Conservation (phyloP, 2,888 invertebrate genomes). For the Exocentrus adspersus region DNA sequence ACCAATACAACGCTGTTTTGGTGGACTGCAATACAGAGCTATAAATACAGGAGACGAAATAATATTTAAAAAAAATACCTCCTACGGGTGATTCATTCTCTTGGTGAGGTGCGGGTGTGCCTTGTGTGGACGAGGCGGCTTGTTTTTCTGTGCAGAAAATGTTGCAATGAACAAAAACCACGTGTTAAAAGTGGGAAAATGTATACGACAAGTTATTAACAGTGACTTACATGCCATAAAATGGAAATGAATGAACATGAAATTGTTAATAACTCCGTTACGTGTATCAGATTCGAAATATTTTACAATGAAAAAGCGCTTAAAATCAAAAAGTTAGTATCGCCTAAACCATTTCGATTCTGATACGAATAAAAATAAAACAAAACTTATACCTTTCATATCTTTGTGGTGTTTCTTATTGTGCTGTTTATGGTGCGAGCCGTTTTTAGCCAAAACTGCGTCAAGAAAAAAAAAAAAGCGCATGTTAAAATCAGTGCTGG, state of each 20-base stretch:
- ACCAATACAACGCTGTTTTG: too few relatives aligned
- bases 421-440: conserved; percentile 51
- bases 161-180: conserved; percentile 36
- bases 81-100: conserved; percentile 48
- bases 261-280: too few relatives aligned
- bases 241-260: too few relatives aligned
- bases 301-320: too few relatives aligned
- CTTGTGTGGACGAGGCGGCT: conserved; percentile 43
- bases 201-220: not conserved
- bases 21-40: too few relatives aligned
- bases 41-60: too few relatives aligned
- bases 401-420: conserved; percentile 55
- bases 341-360: not conserved
- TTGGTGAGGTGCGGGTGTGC: conserved; percentile 47
- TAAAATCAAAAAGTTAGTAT: not conserved
- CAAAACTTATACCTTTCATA: conserved; percentile 44
- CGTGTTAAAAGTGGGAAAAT: conserved; percentile 1
- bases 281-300: too few relatives aligned
- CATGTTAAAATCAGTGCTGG: conserved; percentile 9
- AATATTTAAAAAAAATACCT: conserved; percentile 47
- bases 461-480: conserved; percentile 43
- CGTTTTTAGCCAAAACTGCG: conserved; percentile 52
- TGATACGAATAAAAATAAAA: too few relatives aligned
- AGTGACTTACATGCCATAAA: not conserved
- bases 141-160: conserved; percentile 49